Conservation (phyloP, 1,140 invertebrate species). For the Caenorhabditis elegans region DNA sequence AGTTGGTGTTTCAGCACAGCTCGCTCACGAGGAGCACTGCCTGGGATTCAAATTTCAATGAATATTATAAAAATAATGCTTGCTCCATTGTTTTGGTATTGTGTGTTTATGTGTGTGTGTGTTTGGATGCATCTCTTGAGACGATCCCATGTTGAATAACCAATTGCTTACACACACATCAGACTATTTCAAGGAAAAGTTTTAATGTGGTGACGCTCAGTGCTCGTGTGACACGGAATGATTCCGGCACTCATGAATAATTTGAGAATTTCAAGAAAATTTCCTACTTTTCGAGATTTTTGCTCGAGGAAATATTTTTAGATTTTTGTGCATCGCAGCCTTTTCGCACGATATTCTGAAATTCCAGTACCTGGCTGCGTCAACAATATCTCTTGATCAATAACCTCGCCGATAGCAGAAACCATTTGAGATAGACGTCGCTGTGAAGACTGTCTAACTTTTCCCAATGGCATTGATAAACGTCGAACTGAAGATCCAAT, state of each 20-base stretch:
- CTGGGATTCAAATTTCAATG: constrained; percentile 11
- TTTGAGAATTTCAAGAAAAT: not conserved
- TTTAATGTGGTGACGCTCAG: not conserved
- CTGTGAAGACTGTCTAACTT: constrained; percentile 40
- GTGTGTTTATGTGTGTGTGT: not conserved
- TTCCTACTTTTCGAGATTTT: not conserved
- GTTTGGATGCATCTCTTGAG: not conserved
- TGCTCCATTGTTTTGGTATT: not conserved
- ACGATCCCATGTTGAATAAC: not conserved
- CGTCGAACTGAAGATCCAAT: constrained; percentile 49
- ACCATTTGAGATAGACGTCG: constrained; percentile 49
- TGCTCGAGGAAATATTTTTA: too few species aligned
- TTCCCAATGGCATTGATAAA: constrained; percentile 51
- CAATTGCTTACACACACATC: not conserved
- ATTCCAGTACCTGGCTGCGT: not conserved
- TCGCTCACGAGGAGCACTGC: too few species aligned
- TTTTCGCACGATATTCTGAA: too few species aligned
- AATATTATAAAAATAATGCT: not conserved
- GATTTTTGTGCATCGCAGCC: too few species aligned
- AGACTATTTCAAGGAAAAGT: not conserved
- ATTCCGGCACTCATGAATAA: not conserved
- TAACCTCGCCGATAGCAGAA: constrained; percentile 46
- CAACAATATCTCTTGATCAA: constrained; percentile 46
- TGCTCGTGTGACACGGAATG: constrained; percentile 28
- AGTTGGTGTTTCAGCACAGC: too few species aligned